Evolutionary conservation across 2,888 invertebrate species (phyloP), one percentile per base, ranked within the genome.

Genomic region (Tachystola acroxantha): DNA sequence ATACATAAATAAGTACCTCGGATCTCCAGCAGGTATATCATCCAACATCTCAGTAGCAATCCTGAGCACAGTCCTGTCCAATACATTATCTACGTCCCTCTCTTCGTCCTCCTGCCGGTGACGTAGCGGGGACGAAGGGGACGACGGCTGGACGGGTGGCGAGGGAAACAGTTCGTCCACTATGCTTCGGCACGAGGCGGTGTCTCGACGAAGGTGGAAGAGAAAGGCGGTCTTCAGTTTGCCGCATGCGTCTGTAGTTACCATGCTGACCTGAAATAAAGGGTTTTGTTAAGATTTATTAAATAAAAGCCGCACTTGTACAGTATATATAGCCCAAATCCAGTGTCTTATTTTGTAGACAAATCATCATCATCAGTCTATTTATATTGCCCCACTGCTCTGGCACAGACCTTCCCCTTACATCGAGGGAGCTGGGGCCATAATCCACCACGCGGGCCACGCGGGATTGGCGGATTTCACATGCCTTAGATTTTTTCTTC

Each of bases 1-100:
- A n/a, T n/a, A n/a, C n/a, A n/a, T n/a, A n/a, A n/a, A n/a, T n/a
- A n/a, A n/a, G n/a, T 62, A 82, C 75, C 85, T 65, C 0, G 97
- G 97, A 88, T 98, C 98, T 9, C 94, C 92, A 0, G 94, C 92
- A 1, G 97, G 97, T 48, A 92, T 91, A 75, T 97, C 97, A 67
- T 97, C 94, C 37, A 96, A 89, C 53, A 97, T 88, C 65, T 95
- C 93, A 41, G 89, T 85, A 39, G 94, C 94, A 14, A 96, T 90
- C 56, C 57, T 30, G 56, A 75, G 27, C 69, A 81, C 53, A 64
- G 69, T 65, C 26, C 71, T 50, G 55, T 78, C 82, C 7, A 88
- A 75, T 34, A 70, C 73, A 1, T 74, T 60, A 61, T 76, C 81
- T 38, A 64, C 67, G 50, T 65, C 64, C 2, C 44, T 14, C 16